Evolutionary conservation across 1,140 invertebrate species (phyloP).

Genomic region (Euwallacea fornicatus): DNA sequence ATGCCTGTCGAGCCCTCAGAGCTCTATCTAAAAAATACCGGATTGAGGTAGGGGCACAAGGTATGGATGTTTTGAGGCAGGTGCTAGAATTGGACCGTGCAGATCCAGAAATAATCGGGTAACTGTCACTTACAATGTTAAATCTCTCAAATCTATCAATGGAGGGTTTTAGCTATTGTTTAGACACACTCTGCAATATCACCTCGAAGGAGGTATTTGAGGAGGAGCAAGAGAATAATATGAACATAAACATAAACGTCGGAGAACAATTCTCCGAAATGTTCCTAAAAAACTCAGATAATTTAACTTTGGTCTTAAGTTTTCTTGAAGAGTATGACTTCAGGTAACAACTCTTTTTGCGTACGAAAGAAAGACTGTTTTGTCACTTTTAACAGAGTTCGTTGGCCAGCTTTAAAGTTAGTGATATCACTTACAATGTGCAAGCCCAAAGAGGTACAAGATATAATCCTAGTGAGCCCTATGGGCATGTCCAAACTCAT

Average conservation of each 20-base stretch:
- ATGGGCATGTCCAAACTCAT: slow-evolving; percentile 98
- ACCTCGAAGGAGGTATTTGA: slow-evolving; percentile 82
- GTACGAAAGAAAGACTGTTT: slow-evolving; percentile 64
- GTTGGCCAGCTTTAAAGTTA: slow-evolving; percentile 85
- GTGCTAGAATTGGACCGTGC: slow-evolving; percentile 80
- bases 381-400: slow-evolving; percentile 60
- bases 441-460: slow-evolving; percentile 90
- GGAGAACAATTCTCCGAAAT: slow-evolving; percentile 98
- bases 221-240: slow-evolving; percentile 67
- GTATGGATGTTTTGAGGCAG: slow-evolving; percentile 84
- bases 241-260: slow-evolving; percentile 58
- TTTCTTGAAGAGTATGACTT: slow-evolving; percentile 97
- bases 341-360: slow-evolving; percentile 48
- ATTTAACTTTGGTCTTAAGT: slow-evolving; percentile 80
- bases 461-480: slow-evolving; percentile 90
- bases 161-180: slow-evolving; percentile 54
- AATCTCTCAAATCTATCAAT: neutral
- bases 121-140: slow-evolving; percentile 51
- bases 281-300: slow-evolving; percentile 91
- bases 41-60: slow-evolving; percentile 93
- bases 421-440: slow-evolving; percentile 79
- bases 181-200: slow-evolving; percentile 91
- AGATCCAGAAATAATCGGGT: slow-evolving; percentile 89
- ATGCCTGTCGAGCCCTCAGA: slow-evolving; percentile 94
- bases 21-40: slow-evolving; percentile 91